Conservation (phyloP, 1,140 invertebrate species). For the Anagrus nilaparvatae region DNA sequence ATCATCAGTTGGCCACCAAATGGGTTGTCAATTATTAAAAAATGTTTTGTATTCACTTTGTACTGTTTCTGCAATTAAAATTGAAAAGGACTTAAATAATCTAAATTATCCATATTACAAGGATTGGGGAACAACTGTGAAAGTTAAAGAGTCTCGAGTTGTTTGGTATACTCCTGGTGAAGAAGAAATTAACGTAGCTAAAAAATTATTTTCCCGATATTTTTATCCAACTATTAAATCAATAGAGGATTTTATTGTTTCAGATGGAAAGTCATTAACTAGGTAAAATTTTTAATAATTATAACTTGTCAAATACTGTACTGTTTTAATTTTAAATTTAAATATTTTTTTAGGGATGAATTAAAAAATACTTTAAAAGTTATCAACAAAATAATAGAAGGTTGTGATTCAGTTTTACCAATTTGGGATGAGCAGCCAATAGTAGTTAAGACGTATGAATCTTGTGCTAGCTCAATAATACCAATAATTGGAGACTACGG, state of each 20-base stretch:
- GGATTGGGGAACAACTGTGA: conserved; percentile 69
- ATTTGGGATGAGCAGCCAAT: conserved; percentile 49
- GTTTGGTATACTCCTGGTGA: conserved; percentile 67
- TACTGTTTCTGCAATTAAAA: conserved; percentile 48
- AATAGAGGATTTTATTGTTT: conserved; percentile 42
- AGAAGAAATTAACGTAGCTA: conserved; percentile 56
- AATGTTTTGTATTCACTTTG: conserved; percentile 48
- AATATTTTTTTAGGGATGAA: conserved; percentile 36
- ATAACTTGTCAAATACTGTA: not conserved
- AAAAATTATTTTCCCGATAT: conserved; percentile 56
- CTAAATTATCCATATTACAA: conserved; percentile 67
- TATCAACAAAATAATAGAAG: conserved; percentile 31
- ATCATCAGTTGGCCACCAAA: conserved; percentile 48
- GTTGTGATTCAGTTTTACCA: conserved; percentile 49
- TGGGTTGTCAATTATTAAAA: conserved; percentile 43
- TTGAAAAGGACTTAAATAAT: conserved; percentile 48
- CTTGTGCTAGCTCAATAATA: conserved; percentile 33
- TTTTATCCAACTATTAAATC: conserved; percentile 45
- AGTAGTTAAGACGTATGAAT: conserved; percentile 33
- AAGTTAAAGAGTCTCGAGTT: conserved; percentile 55
- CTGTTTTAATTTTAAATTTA: conserved; percentile 3
- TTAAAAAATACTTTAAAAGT: conserved; percentile 41
- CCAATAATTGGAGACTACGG: conserved; percentile 34
- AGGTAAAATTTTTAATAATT: conserved; percentile 21
- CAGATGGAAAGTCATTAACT: conserved; percentile 28